Evolutionary conservation across 2,113 vertebrate genomes (phyloP).

Genomic region (Paramormyrops kingsleyae): DNA sequence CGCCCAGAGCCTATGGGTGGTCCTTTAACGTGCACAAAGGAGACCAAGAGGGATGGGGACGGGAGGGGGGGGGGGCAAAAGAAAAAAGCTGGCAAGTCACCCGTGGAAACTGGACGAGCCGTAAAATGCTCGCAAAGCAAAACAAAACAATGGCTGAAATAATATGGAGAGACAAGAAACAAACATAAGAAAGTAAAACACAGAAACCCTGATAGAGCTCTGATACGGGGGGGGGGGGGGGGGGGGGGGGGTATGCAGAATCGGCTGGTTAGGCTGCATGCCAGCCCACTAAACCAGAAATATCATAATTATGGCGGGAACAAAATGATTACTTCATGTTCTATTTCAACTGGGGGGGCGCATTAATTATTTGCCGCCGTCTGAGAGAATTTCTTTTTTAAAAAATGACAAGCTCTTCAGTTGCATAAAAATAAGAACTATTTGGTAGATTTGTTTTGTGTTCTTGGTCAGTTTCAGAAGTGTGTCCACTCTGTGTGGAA

Average conservation of each 20-base stretch:
- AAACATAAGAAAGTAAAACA: background rate
- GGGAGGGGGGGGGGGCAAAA: background rate
- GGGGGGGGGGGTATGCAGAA: slow-evolving; percentile 1
- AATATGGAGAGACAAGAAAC: background rate
- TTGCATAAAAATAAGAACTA: background rate
- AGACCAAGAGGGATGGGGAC: background rate
- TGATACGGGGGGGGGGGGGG: background rate
- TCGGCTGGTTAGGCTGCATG: background rate
- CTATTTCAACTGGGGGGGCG: slow-evolving; percentile 14
- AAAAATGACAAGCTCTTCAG: slow-evolving; percentile 27
- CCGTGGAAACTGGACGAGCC: slow-evolving; percentile 28
- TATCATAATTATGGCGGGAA: slow-evolving; percentile 20
- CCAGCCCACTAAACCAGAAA: slow-evolving; percentile 14
- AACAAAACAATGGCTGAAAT: slow-evolving; percentile 5
- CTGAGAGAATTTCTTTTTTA: slow-evolving; percentile 16
- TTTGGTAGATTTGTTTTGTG: background rate
- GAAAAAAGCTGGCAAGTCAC: slow-evolving; percentile 32
- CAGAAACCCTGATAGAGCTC: background rate
- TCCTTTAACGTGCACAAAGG: slow-evolving; percentile 49
- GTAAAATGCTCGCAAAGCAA: slow-evolving; percentile 26
- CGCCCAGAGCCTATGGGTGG: slow-evolving; percentile 46
- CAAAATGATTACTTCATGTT: slow-evolving; percentile 25
- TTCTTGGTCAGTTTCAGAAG: background rate
- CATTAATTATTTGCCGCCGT: background rate
- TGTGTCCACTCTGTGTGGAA: background rate